Base-by-base conservation (phyloP, 2,888 invertebrate species). In the Dryobotodes eremita region DNA sequence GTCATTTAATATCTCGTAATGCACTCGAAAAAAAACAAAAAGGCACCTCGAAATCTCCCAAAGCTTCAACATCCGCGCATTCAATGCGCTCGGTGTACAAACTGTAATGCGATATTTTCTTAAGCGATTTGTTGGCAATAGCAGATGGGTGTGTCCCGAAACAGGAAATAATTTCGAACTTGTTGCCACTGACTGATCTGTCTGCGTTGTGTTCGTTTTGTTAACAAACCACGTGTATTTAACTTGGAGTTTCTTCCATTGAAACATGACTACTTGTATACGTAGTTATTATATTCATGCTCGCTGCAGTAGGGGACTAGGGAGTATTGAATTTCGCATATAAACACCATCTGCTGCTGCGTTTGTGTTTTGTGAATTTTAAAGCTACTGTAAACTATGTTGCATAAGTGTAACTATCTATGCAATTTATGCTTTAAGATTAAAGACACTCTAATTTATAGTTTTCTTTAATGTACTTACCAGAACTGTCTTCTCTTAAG, bases 91-190 rank as follows among this genome's bases (percentile, higher is more conserved):
- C 89, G 87, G 84, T 92, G 88, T 92, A 92, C 90, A 92, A 93
- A 93, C 86, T 90, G 96, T 93, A 96, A 97, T 90, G 86, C 86
- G 96, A 97, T 97, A 96, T 95, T 96, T 96, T 95, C 90, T 92
- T 92, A 91, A 93, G 92, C 94, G 94, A 96, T 96, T 96, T 95
- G 95, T 94, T 93, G 90, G 93, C 90, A 92, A 93, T 93, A 89
- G 93, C 95, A 95, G 93, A 95, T 95, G 96, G 96, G 96, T 94
- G 96, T 93, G 93, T 91, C 91, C 88, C 82, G 88, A 92, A 93
- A 95, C 96, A 96, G 96, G 96, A 96, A 95, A 94, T 94, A 93
- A 91, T 92, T 91, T 92, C 89, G 91, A 94, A 95, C 93, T 95
- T 96, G 96, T 95, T 93, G 92, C 94, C 92, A 93, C 93, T 90